Conservation (phyloP, 2,797 vertebrate species). For the Lates japonicus region DNA sequence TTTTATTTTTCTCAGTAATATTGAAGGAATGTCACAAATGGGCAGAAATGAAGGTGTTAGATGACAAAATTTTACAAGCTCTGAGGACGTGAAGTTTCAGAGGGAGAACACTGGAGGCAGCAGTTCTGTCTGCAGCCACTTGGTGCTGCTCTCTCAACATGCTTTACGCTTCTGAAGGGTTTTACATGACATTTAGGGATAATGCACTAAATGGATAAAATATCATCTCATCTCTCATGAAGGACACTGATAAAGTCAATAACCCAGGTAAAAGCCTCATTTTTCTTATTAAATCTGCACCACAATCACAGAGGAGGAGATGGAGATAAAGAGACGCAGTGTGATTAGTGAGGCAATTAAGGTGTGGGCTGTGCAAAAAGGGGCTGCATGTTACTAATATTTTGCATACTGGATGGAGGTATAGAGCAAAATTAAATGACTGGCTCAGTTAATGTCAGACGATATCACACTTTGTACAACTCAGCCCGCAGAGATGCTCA, state of each 20-base stretch:
- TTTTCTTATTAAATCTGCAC: constrained; percentile 45
- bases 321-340: constrained; percentile 20
- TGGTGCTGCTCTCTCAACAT: constrained; percentile 73
- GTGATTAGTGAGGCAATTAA: constrained; percentile 22
- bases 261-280: constrained; percentile 34
- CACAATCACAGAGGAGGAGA: constrained; percentile 34
- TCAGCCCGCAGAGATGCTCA: constrained; percentile 8
- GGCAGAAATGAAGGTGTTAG: background rate
- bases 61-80: background rate
- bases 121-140: constrained; percentile 62
- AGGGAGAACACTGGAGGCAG: background rate
- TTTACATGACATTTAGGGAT: background rate
- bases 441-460: background rate
- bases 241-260: constrained; percentile 41
- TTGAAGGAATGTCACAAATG: background rate
- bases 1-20: background rate
- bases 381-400: background rate
- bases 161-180: background rate
- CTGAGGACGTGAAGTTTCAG: background rate
- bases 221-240: constrained; percentile 42
- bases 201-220: constrained; percentile 23
- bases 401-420: background rate
- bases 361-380: background rate
- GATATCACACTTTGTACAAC: background rate
- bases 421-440: constrained; percentile 8